Evolutionary conservation across 2,888 invertebrate species (phyloP), one percentile per base, ranked within the genome.

Genomic region (Ornithoptera priamus): DNA sequence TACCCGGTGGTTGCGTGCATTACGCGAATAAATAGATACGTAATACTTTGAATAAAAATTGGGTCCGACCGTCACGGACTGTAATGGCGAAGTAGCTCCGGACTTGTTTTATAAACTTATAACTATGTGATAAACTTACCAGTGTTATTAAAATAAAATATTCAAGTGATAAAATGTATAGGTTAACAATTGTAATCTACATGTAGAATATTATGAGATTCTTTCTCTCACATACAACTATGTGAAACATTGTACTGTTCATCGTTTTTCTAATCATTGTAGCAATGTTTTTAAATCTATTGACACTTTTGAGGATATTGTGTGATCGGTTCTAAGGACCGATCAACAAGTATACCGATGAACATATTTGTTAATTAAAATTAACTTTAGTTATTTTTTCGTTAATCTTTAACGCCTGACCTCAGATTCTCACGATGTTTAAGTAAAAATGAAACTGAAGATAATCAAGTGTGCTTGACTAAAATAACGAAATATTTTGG

Each of bases 11-110:
- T 57, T 57, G 57, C 57, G 57, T 20, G 20, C 18, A 20, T 57
- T 57, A 57, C 57, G 20, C 20, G 57, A 57, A 57, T 57, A 7
- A 2, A 20, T 20, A 36, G 39, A 30, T 22, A 60, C 30, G 30
- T 60, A 60, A 60, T 30, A 36, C 60, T 36, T 60, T 15, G 24
- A 6, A 36, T 60, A 30, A 60, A 58, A 60, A 60, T 60, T 22
- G 60, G 60, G 30, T 57, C 57, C 18, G 20, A 57, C 57, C 7
- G 10, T 57, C 20, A 57, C 57, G 53, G 53, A 57, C 57, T 57
- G n/a, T 20, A 20, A n/a, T 20, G 20, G n/a, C 57, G 57, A 6
- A 15, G 57, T 57, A 57, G 57, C 57, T 6, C 57, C 18, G n/a
- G 20, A 2, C 57, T 20, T 57, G 57, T 57, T 57, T 57, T 57